Conservation (phyloP, 23 tunicate species). For the Styela plicata region DNA sequence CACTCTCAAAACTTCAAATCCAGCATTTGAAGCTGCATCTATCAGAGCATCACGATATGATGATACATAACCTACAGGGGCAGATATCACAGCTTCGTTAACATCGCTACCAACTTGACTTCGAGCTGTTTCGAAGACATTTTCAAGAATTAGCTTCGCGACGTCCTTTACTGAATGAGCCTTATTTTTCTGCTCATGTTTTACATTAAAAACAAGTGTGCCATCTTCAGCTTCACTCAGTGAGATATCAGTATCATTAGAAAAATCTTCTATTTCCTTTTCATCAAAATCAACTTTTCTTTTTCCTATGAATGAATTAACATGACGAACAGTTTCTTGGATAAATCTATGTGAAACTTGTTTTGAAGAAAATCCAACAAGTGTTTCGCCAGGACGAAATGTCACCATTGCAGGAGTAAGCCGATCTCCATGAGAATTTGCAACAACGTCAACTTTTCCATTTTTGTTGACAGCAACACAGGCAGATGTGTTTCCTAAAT, state of each 20-base stretch:
- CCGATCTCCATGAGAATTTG: slow-evolving; percentile 32
- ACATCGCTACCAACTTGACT: slow-evolving; percentile 22
- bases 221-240: slow-evolving; percentile 1
- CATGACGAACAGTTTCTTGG: slow-evolving; percentile 6
- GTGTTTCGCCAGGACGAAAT: background rate
- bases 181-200: background rate
- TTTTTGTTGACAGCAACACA: slow-evolving; percentile 23
- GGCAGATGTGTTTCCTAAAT: slow-evolving; percentile 26
- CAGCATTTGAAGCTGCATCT: slow-evolving; percentile 23
- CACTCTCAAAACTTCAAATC: slow-evolving; percentile 31
- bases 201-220: slow-evolving; percentile 1
- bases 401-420: slow-evolving; percentile 33
- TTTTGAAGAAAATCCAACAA: slow-evolving; percentile 24
- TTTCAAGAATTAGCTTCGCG: background rate
- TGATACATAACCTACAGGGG: slow-evolving; percentile 10
- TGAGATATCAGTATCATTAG: background rate
- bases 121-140: slow-evolving; percentile 22
- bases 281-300: background rate
- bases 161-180: background rate
- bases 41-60: background rate
- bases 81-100: slow-evolving; percentile 22
- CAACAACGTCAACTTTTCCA: slow-evolving; percentile 26
- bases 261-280: background rate
- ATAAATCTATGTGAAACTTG: slow-evolving; percentile 17
- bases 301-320: slow-evolving; percentile 5